Evolutionary conservation across 2,113 vertebrate genomes (phyloP).

Genomic region (Sakesphorus luctuosus): DNA sequence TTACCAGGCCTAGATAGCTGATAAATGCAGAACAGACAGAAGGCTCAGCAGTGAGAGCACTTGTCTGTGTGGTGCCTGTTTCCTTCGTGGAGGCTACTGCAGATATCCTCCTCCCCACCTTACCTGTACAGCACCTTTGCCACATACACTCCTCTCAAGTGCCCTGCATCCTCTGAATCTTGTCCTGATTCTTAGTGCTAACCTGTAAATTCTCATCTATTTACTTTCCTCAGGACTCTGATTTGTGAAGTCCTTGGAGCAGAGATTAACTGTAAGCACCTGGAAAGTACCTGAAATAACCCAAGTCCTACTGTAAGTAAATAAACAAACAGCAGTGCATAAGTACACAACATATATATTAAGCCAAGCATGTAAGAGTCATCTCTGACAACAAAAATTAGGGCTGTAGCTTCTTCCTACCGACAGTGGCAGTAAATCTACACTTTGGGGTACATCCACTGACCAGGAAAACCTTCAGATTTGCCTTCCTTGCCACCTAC

Average conservation of each 20-base stretch:
- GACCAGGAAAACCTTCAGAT: background rate
- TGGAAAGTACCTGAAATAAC: constrained; percentile 1
- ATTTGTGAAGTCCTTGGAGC: background rate
- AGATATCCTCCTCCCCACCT: background rate
- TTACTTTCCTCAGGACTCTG: background rate
- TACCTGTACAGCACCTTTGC: background rate
- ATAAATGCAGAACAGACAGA: background rate
- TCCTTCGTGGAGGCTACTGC: background rate
- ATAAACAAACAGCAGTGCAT: background rate
- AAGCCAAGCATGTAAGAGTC: background rate
- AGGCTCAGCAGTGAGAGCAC: background rate
- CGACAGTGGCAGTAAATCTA: background rate
- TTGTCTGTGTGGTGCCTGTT: fast-evolving
- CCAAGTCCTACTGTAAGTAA: background rate
- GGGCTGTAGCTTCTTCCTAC: background rate
- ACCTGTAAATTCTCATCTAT: background rate
- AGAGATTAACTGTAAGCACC: background rate
- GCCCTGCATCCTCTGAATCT: background rate
- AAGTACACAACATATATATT: background rate
- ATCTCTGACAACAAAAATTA: background rate
- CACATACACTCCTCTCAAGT: background rate
- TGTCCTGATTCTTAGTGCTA: background rate
- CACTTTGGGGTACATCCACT: background rate
- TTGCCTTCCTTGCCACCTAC: background rate
- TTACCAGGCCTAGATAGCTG: background rate